Evolutionary conservation across 2,113 vertebrate genomes (phyloP).

Genomic region (Camelus dromedarius): DNA sequence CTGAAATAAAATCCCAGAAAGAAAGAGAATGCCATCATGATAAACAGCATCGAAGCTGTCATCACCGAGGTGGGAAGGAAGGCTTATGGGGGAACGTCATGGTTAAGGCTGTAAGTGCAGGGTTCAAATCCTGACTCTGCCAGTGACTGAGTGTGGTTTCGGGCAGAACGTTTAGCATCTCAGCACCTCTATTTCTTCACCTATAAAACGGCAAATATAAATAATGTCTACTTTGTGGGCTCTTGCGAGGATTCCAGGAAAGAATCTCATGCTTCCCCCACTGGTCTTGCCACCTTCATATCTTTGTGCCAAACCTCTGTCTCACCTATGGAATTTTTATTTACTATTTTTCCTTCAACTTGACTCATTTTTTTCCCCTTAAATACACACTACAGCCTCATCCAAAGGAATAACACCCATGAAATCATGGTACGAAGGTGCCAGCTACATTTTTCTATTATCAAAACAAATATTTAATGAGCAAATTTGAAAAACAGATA

Average conservation of each 20-base stretch:
- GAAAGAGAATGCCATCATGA: neutral
- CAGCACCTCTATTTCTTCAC: neutral
- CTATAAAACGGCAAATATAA: neutral
- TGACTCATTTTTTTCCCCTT: neutral
- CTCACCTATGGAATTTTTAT: neutral
- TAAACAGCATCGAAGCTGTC: neutral
- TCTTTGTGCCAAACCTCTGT: too few species aligned
- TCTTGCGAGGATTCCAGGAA: neutral
- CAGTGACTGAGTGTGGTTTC: neutral
- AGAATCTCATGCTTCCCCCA: accelerated
- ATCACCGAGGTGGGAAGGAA: neutral
- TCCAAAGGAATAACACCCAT: neutral
- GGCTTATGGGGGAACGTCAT: neutral
- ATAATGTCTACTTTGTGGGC: neutral
- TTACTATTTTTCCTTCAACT: neutral
- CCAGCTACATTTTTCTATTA: neutral
- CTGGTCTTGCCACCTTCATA: neutral
- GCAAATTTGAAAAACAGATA: neutral
- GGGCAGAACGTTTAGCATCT: neutral
- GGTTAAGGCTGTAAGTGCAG: neutral
- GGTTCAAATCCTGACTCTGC: neutral
- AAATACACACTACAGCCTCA: neutral
- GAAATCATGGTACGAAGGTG: neutral
- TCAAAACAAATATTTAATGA: neutral
- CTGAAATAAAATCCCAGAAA: neutral